A percentile compares a stretch with the other conserved stretches of the same genome.
These are phyloP conservation scores for Sceloporus undulatus DNA, from an alignment of 2,113 vertebrate genomes.

Conservation along the genomic window DNA sequence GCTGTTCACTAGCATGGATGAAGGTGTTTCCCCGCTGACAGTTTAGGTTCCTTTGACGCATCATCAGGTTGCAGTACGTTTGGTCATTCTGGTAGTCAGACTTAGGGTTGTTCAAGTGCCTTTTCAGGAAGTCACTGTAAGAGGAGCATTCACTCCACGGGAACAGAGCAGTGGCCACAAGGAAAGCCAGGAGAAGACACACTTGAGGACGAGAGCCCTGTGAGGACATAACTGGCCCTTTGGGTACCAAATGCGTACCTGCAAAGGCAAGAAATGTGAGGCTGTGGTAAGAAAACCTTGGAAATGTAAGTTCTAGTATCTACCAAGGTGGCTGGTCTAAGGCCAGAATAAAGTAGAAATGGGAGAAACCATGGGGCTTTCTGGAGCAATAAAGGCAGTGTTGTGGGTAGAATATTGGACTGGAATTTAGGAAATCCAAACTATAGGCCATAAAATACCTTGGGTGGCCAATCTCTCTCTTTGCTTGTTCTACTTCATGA, in stretches of 20 bases:
- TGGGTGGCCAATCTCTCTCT: too few species aligned
- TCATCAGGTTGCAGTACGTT: conserved; percentile 27
- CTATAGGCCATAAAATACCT: too few species aligned
- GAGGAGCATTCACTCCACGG: not conserved
- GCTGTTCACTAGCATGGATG: not conserved
- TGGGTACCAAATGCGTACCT: not conserved
- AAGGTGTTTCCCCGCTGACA: conserved; percentile 15
- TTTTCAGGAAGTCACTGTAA: not conserved
- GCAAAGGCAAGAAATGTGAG: not conserved
- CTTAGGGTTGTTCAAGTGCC: not conserved
- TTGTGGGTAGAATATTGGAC: too few species aligned
- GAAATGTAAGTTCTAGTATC: too few species aligned
- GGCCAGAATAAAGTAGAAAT: too few species aligned
- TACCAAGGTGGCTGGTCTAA: too few species aligned
- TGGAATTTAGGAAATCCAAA: too few species aligned
- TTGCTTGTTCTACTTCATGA: too few species aligned
- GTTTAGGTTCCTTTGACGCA: not conserved
- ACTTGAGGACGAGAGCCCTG: not conserved
- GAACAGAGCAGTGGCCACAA: not conserved
- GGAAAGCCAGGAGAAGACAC: not conserved
- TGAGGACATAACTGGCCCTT: not conserved
- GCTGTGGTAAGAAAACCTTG: too few species aligned
- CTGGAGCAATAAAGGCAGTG: too few species aligned
- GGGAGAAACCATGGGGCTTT: too few species aligned
- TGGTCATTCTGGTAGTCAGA: not conserved